These are phyloP conservation scores for Catagonus wagneri DNA, from an alignment of 2,113 vertebrate species.

Conservation along the genomic window DNA sequence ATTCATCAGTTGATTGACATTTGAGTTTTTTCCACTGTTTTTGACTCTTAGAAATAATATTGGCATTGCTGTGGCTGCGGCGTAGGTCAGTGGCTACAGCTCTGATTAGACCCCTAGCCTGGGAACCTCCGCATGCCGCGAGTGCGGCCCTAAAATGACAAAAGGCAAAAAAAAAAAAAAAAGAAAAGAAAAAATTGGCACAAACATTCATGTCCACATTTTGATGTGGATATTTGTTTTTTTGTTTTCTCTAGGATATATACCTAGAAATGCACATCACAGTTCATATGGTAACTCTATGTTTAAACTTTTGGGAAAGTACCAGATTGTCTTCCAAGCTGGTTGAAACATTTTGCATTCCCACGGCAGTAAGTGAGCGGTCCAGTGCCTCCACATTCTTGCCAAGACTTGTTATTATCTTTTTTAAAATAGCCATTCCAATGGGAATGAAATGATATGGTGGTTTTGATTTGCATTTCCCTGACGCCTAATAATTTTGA, in stretches of 20 bases:
- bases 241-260: not conserved
- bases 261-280: not conserved
- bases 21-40: constrained; percentile 4
- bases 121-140: too few relatives aligned
- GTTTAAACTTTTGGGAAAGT: not conserved
- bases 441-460: not conserved
- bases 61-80: too few relatives aligned
- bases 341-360: not conserved
- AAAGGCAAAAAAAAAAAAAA: too few relatives aligned
- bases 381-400: not conserved
- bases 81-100: too few relatives aligned
- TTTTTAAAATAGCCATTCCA: not conserved
- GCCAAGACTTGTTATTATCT: not conserved
- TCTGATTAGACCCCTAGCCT: too few relatives aligned
- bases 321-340: not conserved
- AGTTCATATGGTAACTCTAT: not conserved
- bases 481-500: not conserved
- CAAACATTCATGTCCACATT: not conserved
- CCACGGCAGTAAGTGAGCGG: not conserved
- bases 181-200: not conserved
- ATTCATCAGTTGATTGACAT: not conserved
- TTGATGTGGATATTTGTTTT: not conserved
- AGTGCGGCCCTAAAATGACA: too few relatives aligned
- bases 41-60: not conserved
- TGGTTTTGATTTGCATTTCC: not conserved